Evolutionary conservation across 53 echinoderm and acorn worm species (phyloP).

Genomic region (Mesocentrotus franciscanus): DNA sequence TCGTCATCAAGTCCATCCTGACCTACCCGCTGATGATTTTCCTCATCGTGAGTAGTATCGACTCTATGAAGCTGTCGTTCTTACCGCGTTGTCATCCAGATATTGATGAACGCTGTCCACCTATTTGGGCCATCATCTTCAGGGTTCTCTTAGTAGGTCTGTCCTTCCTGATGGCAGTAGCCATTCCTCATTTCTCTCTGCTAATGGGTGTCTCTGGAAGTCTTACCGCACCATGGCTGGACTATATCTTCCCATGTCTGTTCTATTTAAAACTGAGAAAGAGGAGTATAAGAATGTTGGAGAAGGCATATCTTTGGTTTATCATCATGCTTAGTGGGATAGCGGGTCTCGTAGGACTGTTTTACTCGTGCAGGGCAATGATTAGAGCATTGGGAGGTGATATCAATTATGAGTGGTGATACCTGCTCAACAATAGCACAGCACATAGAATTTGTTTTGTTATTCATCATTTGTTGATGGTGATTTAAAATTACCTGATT

Average conservation of each 20-base stretch:
- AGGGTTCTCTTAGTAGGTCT: conserved; percentile 81
- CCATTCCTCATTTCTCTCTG: conserved; percentile 92
- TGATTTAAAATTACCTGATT: too few relatives aligned
- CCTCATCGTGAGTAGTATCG: conserved; percentile 89
- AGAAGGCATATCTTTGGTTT: conserved; percentile 74
- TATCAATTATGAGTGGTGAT: background rate
- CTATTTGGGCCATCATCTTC: conserved; percentile 92
- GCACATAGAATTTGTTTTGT: too few relatives aligned
- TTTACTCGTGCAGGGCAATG: conserved; percentile 82
- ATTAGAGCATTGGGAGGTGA: conserved; percentile 55
- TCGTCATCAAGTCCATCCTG: conserved; percentile 93
- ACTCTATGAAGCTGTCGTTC: conserved; percentile 80
- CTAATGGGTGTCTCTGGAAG: conserved; percentile 97
- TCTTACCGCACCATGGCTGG: conserved; percentile 94
- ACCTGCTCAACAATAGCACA: background rate
- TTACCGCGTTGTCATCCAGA: conserved; percentile 84
- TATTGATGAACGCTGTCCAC: conserved; percentile 73
- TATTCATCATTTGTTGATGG: too few relatives aligned
- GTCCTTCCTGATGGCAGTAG: conserved; percentile 87
- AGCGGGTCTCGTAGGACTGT: conserved; percentile 82
- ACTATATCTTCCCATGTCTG: conserved; percentile 96
- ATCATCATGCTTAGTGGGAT: conserved; percentile 78
- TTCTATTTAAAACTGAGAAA: conserved; percentile 87
- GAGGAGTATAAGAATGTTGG: conserved; percentile 66
- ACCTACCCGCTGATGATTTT: conserved; percentile 97